These are phyloP conservation scores for Coelopa frigida DNA, from an alignment of 1,140 invertebrate genomes.

Conservation along the genomic window DNA sequence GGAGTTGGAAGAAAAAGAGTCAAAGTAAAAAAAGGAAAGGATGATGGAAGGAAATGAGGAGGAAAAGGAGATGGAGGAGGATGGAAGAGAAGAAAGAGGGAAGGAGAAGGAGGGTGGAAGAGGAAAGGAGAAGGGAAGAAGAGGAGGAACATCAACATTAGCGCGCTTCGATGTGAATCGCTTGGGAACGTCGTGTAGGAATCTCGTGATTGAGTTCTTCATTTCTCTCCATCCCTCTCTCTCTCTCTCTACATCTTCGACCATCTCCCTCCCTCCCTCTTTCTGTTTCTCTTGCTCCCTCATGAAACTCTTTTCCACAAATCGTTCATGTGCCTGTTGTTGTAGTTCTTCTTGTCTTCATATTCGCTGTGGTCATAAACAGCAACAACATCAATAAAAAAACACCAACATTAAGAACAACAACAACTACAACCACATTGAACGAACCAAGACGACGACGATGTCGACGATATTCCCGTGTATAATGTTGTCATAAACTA, in stretches of 20 bases:
- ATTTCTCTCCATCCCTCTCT: not conserved
- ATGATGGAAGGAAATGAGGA: not conserved
- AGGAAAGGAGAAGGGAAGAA: slow-evolving; percentile 1
- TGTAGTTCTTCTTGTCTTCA: slow-evolving; percentile 11
- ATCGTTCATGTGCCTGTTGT: not conserved
- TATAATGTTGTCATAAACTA: slow-evolving; percentile 37
- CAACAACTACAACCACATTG: not conserved
- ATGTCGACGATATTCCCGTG: slow-evolving; percentile 4
- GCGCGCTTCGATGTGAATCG: too few species aligned
- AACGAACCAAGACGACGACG: too few species aligned
- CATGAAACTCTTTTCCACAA: too few species aligned
- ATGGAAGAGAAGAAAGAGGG: not conserved
- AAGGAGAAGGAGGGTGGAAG: not conserved
- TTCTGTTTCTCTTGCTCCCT: not conserved
- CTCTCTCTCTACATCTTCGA: not conserved
- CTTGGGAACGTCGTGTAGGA: too few species aligned
- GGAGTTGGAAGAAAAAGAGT: too few species aligned
- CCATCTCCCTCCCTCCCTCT: not conserved
- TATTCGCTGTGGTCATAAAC: slow-evolving; percentile 31
- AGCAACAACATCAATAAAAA: slow-evolving; percentile 30
- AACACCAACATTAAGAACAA: not conserved
- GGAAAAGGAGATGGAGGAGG: not conserved
- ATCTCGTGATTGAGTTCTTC: too few species aligned
- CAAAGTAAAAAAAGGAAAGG: not conserved
- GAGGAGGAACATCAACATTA: too few species aligned